A percentile compares a stretch with the other conserved stretches of the same genome.
These are phyloP conservation scores for Sebastes fasciatus DNA, from an alignment of 2,113 vertebrate species.

Conservation along the genomic window DNA sequence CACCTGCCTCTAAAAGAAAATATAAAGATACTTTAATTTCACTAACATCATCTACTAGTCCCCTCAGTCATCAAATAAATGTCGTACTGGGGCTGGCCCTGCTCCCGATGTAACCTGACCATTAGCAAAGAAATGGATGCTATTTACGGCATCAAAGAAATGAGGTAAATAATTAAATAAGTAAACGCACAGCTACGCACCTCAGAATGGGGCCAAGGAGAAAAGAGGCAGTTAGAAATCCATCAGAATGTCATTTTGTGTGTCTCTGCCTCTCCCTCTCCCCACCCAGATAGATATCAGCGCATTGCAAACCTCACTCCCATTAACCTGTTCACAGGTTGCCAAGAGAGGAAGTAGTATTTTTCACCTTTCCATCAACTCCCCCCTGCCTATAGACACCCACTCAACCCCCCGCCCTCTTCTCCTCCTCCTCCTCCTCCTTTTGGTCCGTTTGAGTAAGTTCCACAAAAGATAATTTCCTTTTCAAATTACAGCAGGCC, in stretches of 20 bases:
- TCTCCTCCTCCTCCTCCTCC: constrained; percentile 23
- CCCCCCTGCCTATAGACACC: constrained; percentile 34
- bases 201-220: constrained; percentile 78
- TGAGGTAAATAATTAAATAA: constrained; percentile 61
- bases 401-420: not conserved
- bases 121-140: constrained; percentile 70
- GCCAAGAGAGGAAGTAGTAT: constrained; percentile 46
- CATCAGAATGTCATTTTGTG: constrained; percentile 81
- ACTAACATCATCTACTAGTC: constrained; percentile 44
- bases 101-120: constrained; percentile 58
- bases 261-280: constrained; percentile 46
- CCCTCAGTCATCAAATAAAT: constrained; percentile 55
- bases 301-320: constrained; percentile 63
- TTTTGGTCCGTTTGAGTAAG: constrained; percentile 74
- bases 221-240: constrained; percentile 75
- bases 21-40: constrained; percentile 46
- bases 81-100: constrained; percentile 37
- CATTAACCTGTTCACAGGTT: constrained; percentile 76
- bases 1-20: constrained; percentile 19
- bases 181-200: constrained; percentile 34
- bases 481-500: constrained; percentile 83
- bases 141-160: constrained; percentile 48
- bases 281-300: constrained; percentile 69
- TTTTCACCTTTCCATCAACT: constrained; percentile 59
- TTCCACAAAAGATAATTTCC: constrained; percentile 85